phyloP scores from a whole-genome alignment of 2,888 invertebrate species.

The Neoitamus cyanurus region DNA sequence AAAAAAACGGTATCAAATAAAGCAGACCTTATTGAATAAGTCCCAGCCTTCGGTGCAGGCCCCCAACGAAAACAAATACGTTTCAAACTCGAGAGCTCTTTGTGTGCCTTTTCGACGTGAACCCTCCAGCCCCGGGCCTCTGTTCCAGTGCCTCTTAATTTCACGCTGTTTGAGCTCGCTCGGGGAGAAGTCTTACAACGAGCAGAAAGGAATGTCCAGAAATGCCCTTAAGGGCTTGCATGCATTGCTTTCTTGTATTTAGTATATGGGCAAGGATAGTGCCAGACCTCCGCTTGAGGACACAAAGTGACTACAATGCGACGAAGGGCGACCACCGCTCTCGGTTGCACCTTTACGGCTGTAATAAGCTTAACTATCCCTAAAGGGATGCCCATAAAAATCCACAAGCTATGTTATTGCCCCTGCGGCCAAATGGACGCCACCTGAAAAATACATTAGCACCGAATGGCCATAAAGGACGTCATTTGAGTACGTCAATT shows the following conservation, averaged over 20 bases:
- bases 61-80: not conserved
- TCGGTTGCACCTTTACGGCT: conserved; percentile 24
- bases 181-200: not conserved
- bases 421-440: not conserved
- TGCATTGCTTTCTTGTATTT: not conserved
- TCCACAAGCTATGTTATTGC: conserved; percentile 17
- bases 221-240: conserved; percentile 15
- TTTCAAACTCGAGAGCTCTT: not conserved
- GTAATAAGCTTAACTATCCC: conserved; percentile 35
- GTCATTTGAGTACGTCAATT: conserved; percentile 23
- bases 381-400: conserved; percentile 27
- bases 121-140: not conserved
- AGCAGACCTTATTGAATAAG: not conserved
- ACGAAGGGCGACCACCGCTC: not conserved
- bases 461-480: conserved; percentile 36
- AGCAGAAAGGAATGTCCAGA: conserved; percentile 13
- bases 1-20: not conserved
- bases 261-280: not conserved
- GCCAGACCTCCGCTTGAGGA: not conserved
- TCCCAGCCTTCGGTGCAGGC: not conserved
- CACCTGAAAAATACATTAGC: conserved; percentile 25
- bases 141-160: conserved; percentile 10
- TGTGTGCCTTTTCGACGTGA: not conserved
- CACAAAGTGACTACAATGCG: not conserved
- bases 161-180: conserved; percentile 22